Base-by-base conservation (phyloP, 1,140 invertebrate genomes). In the Drosophila pseudoobscura region DNA sequence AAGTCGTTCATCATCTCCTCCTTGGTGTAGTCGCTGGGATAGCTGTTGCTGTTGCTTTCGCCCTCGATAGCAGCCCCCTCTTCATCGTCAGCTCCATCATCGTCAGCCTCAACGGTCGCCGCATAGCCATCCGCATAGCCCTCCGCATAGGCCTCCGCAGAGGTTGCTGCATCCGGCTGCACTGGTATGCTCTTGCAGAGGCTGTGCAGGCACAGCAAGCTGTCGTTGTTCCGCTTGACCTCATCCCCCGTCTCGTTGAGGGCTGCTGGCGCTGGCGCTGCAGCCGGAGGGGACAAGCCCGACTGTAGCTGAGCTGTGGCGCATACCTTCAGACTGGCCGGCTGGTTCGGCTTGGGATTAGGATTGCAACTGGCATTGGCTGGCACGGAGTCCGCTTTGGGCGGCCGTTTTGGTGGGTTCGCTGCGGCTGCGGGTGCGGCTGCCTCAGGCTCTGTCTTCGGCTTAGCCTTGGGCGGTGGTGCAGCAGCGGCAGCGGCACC, bases 1-100 rank as follows among this genome's bases (percentile, higher is more conserved):
- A 91, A 88, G 52, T 91, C 89, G 46, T 84, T 88, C 62, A 90
- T 87, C 69, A 88, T 88, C 3, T 82, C 82, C 66, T 87, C 89
- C 26, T 90, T 84, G 55, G 71, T 83, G 31, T 85, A 90, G 41
- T 59, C 71, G 7, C 61, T 74, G 3, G 77, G 49, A 8, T 75
- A 62, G 41, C 71, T 22, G 8, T 46, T 64, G 15, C 55, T 26
- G 7, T 60, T 68, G 24, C 58, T 51, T 7, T n/a, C 74, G 15
- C 50, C 75, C 13, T 75, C 56, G n/a, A 56, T 62, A 7, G 73
- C 73, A 5, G 49, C 76, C 7, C 49, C 72, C 41, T 50, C 61
- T 20, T 49, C 80, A 11, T 52, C 70, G 2, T 39, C 35, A 3
- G 9, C 31, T 35, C 3, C 31, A 11, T 11, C 31, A 3, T 39